A percentile compares a stretch with the other conserved stretches of the same genome.
These are phyloP conservation scores for Bembecia ichneumoniformis DNA, from an alignment of 2,888 invertebrate genomes.

Conservation along the genomic window DNA sequence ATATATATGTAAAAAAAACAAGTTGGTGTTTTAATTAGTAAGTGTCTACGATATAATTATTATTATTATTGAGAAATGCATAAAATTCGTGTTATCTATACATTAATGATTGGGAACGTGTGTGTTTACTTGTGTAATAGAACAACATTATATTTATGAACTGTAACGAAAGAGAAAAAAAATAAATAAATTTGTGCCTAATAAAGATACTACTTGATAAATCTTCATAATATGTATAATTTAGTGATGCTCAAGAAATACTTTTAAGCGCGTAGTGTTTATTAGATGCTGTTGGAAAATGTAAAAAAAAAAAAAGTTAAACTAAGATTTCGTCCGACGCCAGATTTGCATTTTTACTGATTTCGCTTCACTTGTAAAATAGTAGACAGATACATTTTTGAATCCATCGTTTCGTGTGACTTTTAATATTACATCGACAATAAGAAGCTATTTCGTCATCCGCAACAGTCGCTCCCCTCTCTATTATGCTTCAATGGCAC, in stretches of 20 bases:
- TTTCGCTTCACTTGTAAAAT: conserved; percentile 13
- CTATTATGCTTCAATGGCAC: neutral
- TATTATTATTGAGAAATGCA: conserved; percentile 33
- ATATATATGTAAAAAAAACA: conserved; percentile 65
- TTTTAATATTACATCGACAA: neutral
- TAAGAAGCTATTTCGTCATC: neutral
- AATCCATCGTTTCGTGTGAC: neutral
- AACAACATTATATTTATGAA: conserved; percentile 6
- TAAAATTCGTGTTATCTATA: conserved; percentile 50
- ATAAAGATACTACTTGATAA: conserved; percentile 41
- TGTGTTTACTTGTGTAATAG: neutral
- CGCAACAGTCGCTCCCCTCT: neutral
- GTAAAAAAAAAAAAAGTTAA: conserved; percentile 24
- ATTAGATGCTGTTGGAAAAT: conserved; percentile 54
- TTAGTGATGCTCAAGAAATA: conserved; percentile 67
- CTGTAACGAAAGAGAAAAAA: conserved; percentile 20
- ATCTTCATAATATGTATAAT: conserved; percentile 44
- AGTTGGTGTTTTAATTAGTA: conserved; percentile 61
- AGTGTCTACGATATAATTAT: conserved; percentile 57
- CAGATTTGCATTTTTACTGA: conserved; percentile 54
- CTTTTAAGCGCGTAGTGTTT: conserved; percentile 59
- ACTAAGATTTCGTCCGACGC: conserved; percentile 43
- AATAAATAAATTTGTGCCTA: conserved; percentile 65
- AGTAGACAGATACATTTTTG: neutral
- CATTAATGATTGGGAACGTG: conserved; percentile 27